phyloP scores from a whole-genome alignment of 2,797 vertebrate species.

The Rhynchotus rufescens region DNA sequence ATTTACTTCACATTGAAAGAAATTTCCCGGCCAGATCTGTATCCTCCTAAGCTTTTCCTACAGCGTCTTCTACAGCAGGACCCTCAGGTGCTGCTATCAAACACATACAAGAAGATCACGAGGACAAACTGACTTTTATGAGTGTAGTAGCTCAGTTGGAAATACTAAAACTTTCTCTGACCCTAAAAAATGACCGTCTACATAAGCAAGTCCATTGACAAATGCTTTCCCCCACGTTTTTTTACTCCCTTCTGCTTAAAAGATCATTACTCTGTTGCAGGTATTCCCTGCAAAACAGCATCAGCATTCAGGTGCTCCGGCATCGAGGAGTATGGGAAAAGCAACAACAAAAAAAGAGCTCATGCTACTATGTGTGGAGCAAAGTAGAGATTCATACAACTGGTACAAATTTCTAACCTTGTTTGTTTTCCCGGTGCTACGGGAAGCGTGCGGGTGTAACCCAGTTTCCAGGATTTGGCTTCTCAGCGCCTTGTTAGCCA shows the following conservation, averaged over 20 bases:
- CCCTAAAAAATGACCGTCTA: not conserved
- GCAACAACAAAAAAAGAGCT: not conserved
- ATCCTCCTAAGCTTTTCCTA: not conserved
- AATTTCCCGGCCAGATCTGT: not conserved
- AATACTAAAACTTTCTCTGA: not conserved
- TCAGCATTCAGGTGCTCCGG: not conserved
- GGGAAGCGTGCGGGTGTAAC: not conserved
- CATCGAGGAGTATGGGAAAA: not conserved
- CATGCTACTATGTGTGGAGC: fast-evolving
- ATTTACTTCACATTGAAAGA: not conserved
- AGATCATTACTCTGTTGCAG: not conserved
- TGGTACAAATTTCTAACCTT: not conserved
- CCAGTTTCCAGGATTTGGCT: conserved; percentile 15
- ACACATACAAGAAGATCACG: fast-evolving
- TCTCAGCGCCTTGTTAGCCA: conserved; percentile 39
- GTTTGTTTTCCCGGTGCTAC: conserved; percentile 3
- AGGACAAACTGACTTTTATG: not conserved
- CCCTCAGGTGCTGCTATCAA: fast-evolving
- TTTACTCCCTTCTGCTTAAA: conserved; percentile 1
- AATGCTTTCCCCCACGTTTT: not conserved
- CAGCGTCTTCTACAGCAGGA: fast-evolving
- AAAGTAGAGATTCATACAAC: not conserved
- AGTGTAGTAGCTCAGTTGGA: conserved; percentile 3
- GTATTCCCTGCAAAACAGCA: not conserved
- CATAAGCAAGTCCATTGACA: not conserved